phyloP scores from a whole-genome alignment of 2,113 vertebrate genomes.

The Notechis scutatus region DNA sequence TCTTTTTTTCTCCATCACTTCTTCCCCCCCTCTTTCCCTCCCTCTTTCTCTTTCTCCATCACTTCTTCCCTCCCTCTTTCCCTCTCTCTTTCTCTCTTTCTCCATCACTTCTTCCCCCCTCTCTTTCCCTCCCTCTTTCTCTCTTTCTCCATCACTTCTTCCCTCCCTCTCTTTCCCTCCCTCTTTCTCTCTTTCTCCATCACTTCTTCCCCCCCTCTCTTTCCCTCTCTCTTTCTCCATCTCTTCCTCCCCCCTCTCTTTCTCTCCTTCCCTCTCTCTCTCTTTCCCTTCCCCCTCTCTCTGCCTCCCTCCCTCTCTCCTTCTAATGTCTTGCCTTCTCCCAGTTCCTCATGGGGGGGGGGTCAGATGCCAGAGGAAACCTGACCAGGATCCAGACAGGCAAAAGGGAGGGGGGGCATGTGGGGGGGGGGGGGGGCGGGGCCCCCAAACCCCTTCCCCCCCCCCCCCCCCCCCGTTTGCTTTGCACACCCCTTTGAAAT shows the following conservation, averaged over 20 bases:
- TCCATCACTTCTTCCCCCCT: accelerated
- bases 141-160: accelerated
- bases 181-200: accelerated
- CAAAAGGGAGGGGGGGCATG: neutral
- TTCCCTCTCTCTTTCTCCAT: neutral
- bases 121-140: accelerated
- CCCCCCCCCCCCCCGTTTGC: accelerated
- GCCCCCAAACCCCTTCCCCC: neutral
- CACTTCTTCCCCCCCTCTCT: neutral
- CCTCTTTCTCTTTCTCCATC: accelerated
- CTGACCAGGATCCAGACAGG: slow-evolving; percentile 7
- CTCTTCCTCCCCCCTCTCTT: too few relatives aligned
- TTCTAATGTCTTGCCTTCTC: neutral
- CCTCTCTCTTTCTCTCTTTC: neutral
- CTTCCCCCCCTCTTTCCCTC: too few relatives aligned
- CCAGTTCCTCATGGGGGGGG: neutral
- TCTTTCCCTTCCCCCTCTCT: too few relatives aligned
- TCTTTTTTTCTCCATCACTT: too few relatives aligned
- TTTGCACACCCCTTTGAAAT: neutral
- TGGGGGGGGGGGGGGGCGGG: neutral
- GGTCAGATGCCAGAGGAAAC: neutral
- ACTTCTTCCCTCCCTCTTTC: too few relatives aligned
- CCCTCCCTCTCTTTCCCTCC: accelerated
- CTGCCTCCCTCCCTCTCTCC: too few relatives aligned
- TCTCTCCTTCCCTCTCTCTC: neutral